Conservation (phyloP, 2,888 invertebrate species). For the Metopia argyrocephala region DNA sequence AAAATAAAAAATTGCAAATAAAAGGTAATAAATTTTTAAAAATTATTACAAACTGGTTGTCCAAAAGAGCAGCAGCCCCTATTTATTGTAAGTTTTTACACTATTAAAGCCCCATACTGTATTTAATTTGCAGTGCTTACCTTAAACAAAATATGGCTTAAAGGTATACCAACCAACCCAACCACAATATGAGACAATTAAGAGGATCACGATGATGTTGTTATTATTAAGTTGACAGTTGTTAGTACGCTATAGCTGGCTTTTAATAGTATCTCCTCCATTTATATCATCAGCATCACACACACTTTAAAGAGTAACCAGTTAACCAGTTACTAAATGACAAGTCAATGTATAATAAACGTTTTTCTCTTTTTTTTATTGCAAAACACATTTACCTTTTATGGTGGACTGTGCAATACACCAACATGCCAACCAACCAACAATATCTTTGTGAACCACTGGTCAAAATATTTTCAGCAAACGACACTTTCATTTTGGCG, state of each 20-base stretch:
- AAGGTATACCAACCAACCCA: conserved; percentile 35
- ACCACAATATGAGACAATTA: conserved; percentile 42
- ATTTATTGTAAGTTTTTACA: conserved; percentile 8
- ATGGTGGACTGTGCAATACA: conserved; percentile 28
- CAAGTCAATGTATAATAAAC: conserved; percentile 26
- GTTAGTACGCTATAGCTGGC: conserved; percentile 50
- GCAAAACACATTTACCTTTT: conserved; percentile 41
- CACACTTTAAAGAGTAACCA: conserved; percentile 11
- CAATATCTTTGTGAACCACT: conserved; percentile 4
- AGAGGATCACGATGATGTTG: conserved; percentile 46
- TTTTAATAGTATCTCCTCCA: conserved; percentile 5
- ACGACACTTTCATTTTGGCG: conserved; percentile 67
- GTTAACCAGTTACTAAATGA: conserved; percentile 23
- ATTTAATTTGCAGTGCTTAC: background rate
- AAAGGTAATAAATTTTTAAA: no score
- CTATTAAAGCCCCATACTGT: background rate
- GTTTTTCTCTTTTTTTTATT: background rate
- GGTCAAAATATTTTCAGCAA: conserved; percentile 27
- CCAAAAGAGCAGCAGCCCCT: conserved; percentile 9
- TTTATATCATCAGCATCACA: background rate
- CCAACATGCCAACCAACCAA: background rate
- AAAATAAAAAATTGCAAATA: background rate
- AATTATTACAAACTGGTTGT: no score
- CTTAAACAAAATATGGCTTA: conserved; percentile 55
- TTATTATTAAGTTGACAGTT: conserved; percentile 24